Evolutionary conservation across 92 coral and sea anemone genomes (phyloP).

Genomic region (Micromussa lordhowensis): DNA sequence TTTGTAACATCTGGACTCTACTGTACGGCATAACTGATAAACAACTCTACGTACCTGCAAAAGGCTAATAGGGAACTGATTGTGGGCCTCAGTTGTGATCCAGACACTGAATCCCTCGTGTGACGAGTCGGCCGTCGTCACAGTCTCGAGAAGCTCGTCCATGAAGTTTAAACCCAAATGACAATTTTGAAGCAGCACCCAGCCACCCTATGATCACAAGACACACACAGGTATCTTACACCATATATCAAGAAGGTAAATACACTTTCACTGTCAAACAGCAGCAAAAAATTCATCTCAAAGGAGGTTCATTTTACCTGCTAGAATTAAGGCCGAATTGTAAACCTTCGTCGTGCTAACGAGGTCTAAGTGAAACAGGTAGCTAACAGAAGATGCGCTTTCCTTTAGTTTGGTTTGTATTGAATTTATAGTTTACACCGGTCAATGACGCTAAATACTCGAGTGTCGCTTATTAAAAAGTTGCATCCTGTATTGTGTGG

Average conservation of each 20-base stretch:
- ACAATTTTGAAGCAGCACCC: slow-evolving; percentile 92
- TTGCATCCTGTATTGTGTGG: not conserved
- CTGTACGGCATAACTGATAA: not conserved
- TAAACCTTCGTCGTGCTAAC: no score
- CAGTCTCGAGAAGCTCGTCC: slow-evolving; percentile 91
- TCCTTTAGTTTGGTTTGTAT: no score
- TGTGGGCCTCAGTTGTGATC: slow-evolving; percentile 89
- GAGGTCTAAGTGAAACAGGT: no score
- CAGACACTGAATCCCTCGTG: slow-evolving; percentile 82
- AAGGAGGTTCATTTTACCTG: no score
- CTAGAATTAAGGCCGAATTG: no score
- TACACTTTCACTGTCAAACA: not conserved
- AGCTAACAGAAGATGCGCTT: no score
- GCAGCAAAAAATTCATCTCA: not conserved
- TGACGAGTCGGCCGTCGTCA: slow-evolving; percentile 76
- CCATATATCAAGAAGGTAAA: not conserved
- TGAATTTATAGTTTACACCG: no score
- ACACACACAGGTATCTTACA: not conserved
- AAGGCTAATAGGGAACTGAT: slow-evolving; percentile 92
- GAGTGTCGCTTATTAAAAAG: not conserved
- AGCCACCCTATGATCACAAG: slow-evolving; percentile 74
- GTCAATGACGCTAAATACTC: no score
- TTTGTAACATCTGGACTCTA: not conserved
- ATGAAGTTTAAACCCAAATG: slow-evolving; percentile 89
- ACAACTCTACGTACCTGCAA: slow-evolving; percentile 58